A percentile compares a stretch with the other conserved stretches of the same genome.
These are phyloP conservation scores for Lithophane semibrunnea DNA, from an alignment of 2,888 invertebrate genomes.

Conservation along the genomic window DNA sequence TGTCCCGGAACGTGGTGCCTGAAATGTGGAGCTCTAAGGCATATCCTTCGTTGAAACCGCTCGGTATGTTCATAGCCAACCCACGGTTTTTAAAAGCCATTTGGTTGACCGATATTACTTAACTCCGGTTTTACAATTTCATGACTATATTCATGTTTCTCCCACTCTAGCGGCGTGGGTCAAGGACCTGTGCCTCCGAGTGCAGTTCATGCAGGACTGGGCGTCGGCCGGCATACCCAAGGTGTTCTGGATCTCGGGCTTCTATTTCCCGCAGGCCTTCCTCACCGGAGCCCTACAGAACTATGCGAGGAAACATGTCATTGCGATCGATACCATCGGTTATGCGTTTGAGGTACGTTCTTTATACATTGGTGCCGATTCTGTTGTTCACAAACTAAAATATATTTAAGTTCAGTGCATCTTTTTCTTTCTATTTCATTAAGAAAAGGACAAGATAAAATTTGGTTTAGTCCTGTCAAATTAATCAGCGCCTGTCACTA, in stretches of 20 bases:
- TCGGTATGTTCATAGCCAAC: conserved; percentile 82
- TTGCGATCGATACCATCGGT: conserved; percentile 93
- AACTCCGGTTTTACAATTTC: not conserved
- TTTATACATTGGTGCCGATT: not conserved
- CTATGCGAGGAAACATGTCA: conserved; percentile 93
- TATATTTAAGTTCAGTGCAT: too few species aligned
- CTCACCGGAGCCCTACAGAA: conserved; percentile 96
- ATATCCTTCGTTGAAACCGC: conserved; percentile 93
- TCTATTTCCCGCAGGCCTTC: conserved; percentile 96
- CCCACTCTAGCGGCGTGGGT: conserved; percentile 91
- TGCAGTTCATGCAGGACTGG: conserved; percentile 92
- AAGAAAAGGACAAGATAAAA: too few species aligned
- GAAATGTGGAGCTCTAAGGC: conserved; percentile 92
- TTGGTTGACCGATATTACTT: too few species aligned
- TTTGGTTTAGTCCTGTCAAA: too few species aligned
- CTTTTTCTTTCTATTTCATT: too few species aligned
- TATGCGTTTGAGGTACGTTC: conserved; percentile 91
- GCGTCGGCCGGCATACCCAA: conserved; percentile 92
- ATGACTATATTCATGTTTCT: not conserved
- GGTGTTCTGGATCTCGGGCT: conserved; percentile 96
- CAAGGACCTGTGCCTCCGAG: conserved; percentile 91
- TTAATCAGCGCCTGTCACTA: too few species aligned
- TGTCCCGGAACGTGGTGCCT: conserved; percentile 93
- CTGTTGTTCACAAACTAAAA: too few species aligned
- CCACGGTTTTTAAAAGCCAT: too few species aligned